phyloP scores from a whole-genome alignment of 2,888 invertebrate genomes.

The Drosophila putrida region DNA sequence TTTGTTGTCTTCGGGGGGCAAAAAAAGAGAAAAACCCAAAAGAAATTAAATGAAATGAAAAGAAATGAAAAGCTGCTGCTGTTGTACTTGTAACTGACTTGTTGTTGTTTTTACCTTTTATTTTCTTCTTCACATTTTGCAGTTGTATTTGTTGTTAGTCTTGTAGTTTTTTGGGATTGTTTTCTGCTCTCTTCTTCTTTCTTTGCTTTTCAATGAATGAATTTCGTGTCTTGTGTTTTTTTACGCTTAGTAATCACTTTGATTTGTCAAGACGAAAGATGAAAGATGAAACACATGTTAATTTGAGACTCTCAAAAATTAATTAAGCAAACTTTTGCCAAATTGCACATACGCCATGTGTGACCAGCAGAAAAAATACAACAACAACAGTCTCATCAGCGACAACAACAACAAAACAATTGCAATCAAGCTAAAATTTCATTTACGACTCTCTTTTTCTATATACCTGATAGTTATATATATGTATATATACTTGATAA shows the following conservation, averaged over 20 bases:
- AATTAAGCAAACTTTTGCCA: conserved; percentile 50
- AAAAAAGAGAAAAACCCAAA: conserved; percentile 18
- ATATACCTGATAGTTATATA: neutral
- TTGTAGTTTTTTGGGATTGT: conserved; percentile 27
- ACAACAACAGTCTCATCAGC: conserved; percentile 5
- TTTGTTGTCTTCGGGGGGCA: conserved; percentile 12
- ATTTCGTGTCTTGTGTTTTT: conserved; percentile 63
- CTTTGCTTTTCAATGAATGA: conserved; percentile 65
- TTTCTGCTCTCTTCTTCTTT: conserved; percentile 9
- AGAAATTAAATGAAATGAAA: conserved; percentile 29
- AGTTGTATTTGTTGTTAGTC: neutral
- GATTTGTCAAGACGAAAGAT: conserved; percentile 62
- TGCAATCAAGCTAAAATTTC: conserved; percentile 43
- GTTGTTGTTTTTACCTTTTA: conserved; percentile 46
- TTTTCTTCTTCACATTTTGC: conserved; percentile 32
- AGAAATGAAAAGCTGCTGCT: conserved; percentile 64
- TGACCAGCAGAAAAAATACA: conserved; percentile 40
- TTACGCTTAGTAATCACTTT: conserved; percentile 75
- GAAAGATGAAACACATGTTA: conserved; percentile 67
- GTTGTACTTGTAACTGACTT: conserved; percentile 24
- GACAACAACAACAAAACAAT: conserved; percentile 8
- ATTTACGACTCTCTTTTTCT: conserved; percentile 32
- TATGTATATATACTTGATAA: too few species aligned
- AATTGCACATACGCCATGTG: conserved; percentile 65
- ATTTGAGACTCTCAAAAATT: conserved; percentile 54